Evolutionary conservation across 2,888 invertebrate genomes (phyloP).

Genomic region (Ormia ochracea): DNA sequence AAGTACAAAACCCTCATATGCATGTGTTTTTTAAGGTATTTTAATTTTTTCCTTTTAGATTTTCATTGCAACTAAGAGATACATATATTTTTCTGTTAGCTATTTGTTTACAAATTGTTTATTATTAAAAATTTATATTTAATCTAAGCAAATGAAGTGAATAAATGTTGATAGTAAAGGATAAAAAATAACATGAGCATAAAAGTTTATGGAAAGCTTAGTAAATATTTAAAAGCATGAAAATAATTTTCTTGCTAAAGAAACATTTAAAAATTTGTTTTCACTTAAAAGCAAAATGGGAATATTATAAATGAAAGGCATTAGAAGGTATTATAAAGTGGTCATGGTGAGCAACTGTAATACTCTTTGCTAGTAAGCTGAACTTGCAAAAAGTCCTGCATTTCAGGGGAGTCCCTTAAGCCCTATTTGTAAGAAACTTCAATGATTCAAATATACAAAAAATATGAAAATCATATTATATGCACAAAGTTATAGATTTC

Average conservation of each 20-base stretch:
- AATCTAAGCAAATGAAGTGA: constrained; percentile 1
- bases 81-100: not conserved
- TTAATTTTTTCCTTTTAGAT: not conserved
- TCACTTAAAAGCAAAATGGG: too few species aligned
- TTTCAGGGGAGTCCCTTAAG: too few species aligned
- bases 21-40: not conserved
- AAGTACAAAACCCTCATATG: not conserved
- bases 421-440: too few species aligned
- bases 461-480: too few species aligned
- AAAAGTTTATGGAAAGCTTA: not conserved
- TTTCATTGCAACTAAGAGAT: not conserved
- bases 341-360: too few species aligned
- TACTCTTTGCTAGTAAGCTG: too few species aligned
- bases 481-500: too few species aligned
- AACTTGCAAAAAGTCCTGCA: too few species aligned
- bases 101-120: constrained; percentile 27
- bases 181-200: not conserved
- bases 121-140: constrained; percentile 34
- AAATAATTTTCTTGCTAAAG: not conserved
- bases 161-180: not conserved
- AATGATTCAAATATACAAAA: too few species aligned
- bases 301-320: too few species aligned
- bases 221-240: not conserved
- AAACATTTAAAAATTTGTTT: not conserved
- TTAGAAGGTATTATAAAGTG: too few species aligned